A percentile compares a stretch with the other conserved stretches of the same genome.
Evolutionary conservation across 2,797 vertebrate genomes (phyloP).

Genomic region (Anomalospiza imberbis): DNA sequence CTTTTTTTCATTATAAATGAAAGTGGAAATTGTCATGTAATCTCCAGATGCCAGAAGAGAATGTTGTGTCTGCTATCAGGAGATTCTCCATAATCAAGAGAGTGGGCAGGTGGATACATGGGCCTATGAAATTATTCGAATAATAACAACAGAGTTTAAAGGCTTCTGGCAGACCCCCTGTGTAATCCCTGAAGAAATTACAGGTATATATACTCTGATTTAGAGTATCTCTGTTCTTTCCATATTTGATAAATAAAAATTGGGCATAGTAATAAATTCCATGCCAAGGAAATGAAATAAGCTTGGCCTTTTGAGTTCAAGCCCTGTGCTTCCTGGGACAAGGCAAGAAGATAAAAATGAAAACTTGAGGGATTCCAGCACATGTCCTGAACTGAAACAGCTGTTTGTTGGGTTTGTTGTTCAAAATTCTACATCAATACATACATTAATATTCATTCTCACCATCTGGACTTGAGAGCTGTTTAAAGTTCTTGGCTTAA

Average conservation of each 20-base stretch:
- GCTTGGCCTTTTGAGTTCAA: neutral
- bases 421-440: neutral
- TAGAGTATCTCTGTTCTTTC: neutral
- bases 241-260: neutral
- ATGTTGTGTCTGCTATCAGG: neutral
- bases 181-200: neutral
- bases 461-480: neutral
- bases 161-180: neutral
- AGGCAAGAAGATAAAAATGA: neutral
- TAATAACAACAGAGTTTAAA: neutral
- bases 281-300: neutral
- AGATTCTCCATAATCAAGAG: neutral
- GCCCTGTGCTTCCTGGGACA: neutral
- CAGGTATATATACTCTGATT: neutral
- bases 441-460: neutral
- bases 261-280: neutral
- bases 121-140: neutral
- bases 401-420: neutral
- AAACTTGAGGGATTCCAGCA: neutral
- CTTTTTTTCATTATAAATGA: neutral
- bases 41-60: conserved; percentile 2
- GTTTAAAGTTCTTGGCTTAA: neutral
- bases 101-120: neutral
- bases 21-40: conserved; percentile 8
- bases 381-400: neutral